These are phyloP conservation scores for Elephas maximus DNA, from an alignment of 2,113 vertebrate genomes.

Conservation along the genomic window DNA sequence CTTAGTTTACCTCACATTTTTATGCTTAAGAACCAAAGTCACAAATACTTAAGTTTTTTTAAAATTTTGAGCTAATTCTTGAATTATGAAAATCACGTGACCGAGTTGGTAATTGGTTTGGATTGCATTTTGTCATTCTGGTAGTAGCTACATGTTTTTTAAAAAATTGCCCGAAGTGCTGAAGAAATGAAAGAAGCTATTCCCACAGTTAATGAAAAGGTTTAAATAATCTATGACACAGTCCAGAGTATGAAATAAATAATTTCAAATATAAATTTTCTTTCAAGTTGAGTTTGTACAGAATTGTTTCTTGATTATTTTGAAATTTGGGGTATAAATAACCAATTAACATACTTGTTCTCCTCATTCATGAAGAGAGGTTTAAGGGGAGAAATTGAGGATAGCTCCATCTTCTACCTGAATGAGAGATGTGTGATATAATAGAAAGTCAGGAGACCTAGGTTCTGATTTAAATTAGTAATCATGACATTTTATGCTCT, in stretches of 20 bases:
- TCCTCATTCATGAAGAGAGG: not conserved
- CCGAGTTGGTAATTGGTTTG: not conserved
- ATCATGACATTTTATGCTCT: conserved; percentile 35
- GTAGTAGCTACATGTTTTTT: not conserved
- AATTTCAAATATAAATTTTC: conserved; percentile 50
- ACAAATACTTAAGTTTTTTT: not conserved
- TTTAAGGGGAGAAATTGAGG: not conserved
- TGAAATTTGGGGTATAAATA: not conserved
- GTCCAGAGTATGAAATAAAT: not conserved
- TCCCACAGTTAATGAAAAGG: not conserved
- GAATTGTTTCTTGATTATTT: not conserved
- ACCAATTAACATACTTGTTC: not conserved
- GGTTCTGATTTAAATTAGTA: not conserved
- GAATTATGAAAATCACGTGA: not conserved
- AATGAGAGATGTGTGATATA: conserved; percentile 36
- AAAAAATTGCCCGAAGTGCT: not conserved
- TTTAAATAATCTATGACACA: not conserved
- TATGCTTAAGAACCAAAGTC: conserved; percentile 23
- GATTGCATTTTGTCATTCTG: conserved; percentile 6
- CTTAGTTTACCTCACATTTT: not conserved
- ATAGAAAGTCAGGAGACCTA: not conserved
- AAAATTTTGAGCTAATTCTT: conserved; percentile 33
- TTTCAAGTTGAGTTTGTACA: not conserved
- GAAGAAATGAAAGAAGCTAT: conserved; percentile 33
- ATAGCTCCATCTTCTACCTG: not conserved